A percentile compares a stretch with the other conserved stretches of the same genome.
These are phyloP conservation scores for Hypothenemus hampei DNA, from an alignment of 1,140 invertebrate species.

Conservation along the genomic window DNA sequence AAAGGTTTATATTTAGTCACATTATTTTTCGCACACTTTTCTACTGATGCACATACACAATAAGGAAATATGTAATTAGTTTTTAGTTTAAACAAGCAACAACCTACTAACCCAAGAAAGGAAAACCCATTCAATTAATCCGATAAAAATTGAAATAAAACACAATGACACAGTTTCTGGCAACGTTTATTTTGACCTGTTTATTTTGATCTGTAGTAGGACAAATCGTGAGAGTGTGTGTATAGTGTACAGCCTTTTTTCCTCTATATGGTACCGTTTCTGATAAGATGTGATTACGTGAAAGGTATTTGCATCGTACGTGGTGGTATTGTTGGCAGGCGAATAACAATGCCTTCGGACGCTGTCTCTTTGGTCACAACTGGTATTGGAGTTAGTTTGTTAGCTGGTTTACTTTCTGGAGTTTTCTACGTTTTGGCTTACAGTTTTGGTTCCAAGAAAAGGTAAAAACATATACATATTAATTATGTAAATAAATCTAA, in stretches of 20 bases:
- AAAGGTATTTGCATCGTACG: conserved; percentile 17
- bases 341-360: conserved; percentile 45
- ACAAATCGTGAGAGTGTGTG: too few relatives aligned
- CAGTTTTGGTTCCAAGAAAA: conserved; percentile 38
- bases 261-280: conserved; percentile 16
- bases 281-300: conserved; percentile 21
- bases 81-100: not conserved
- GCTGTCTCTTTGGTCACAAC: conserved; percentile 48
- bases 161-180: conserved; percentile 2
- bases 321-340: conserved; percentile 1
- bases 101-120: too few relatives aligned
- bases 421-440: conserved; percentile 54
- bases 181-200: not conserved
- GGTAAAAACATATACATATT: too few relatives aligned
- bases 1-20: too few relatives aligned
- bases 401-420: conserved; percentile 55
- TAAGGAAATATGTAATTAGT: not conserved
- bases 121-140: not conserved
- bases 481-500: too few relatives aligned
- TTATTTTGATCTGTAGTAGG: too few relatives aligned
- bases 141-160: conserved; percentile 8
- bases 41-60: too few relatives aligned
- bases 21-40: too few relatives aligned
- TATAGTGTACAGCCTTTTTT: not conserved
- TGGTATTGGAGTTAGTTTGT: conserved; percentile 52